These are phyloP conservation scores for Coracopsis vasa DNA, from an alignment of 2,113 vertebrate genomes.

Conservation along the genomic window DNA sequence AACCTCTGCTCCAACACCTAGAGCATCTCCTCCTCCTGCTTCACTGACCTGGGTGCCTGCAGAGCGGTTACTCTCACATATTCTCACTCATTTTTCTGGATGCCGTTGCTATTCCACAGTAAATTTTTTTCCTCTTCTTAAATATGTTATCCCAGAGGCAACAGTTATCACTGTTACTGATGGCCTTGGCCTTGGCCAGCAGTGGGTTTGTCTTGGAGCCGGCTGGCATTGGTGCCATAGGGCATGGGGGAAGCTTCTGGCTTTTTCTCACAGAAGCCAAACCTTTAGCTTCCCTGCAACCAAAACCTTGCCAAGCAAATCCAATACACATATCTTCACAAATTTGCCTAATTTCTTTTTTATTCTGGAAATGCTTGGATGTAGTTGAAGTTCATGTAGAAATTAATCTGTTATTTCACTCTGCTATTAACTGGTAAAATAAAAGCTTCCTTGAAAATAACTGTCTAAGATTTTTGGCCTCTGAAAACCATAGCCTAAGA, in stretches of 20 bases:
- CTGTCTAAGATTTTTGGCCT: background rate
- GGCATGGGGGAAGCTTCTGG: background rate
- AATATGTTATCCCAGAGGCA: background rate
- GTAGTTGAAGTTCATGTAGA: background rate
- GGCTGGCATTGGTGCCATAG: background rate
- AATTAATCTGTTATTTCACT: background rate
- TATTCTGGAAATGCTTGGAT: background rate
- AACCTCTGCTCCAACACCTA: background rate
- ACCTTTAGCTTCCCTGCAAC: background rate
- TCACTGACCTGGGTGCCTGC: background rate
- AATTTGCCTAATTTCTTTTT: background rate
- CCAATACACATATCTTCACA: background rate
- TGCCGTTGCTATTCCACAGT: background rate
- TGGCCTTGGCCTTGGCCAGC: background rate
- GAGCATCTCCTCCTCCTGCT: background rate
- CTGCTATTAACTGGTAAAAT: background rate
- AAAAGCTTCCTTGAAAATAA: conserved; percentile 12
- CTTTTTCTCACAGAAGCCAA: background rate
- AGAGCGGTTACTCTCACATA: background rate
- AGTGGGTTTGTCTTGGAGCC: background rate
- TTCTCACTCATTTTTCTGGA: background rate
- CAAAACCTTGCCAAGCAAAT: background rate
- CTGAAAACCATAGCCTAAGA: background rate
- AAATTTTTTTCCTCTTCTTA: background rate
- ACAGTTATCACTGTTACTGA: rapidly evolving